Evolutionary conservation across 2,113 vertebrate genomes (phyloP).

Genomic region (Callochromis pleurospilus): DNA sequence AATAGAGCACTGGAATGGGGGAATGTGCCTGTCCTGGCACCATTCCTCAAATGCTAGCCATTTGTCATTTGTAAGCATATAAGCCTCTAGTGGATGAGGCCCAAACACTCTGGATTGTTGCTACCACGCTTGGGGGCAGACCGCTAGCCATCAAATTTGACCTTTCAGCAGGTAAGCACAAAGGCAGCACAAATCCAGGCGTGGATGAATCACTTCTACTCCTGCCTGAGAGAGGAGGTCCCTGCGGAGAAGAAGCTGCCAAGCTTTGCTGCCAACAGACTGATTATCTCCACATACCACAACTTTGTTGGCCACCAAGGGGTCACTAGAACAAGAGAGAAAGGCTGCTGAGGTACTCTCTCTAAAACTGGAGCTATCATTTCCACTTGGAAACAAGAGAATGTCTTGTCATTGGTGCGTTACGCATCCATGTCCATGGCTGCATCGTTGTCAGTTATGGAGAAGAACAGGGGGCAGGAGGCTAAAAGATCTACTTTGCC

Average conservation of each 20-base stretch:
- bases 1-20: not conserved
- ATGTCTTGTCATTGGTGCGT: not conserved
- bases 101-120: not conserved
- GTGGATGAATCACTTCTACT: not conserved
- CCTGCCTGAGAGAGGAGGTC: not conserved
- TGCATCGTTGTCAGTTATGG: not conserved
- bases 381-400: not conserved
- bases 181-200: not conserved
- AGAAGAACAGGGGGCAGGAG: not conserved
- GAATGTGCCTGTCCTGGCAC: not conserved
- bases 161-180: not conserved
- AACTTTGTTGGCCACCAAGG: not conserved
- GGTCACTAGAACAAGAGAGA: not conserved
- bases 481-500: not conserved
- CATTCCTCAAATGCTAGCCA: not conserved
- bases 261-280: not conserved
- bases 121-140: not conserved
- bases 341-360: accelerated
- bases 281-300: not conserved
- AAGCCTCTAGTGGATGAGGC: not conserved
- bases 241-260: not conserved
- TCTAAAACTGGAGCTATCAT: not conserved
- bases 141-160: not conserved
- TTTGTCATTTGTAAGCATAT: not conserved
- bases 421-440: not conserved